A percentile compares a stretch with the other conserved stretches of the same genome.
Evolutionary conservation across 2,797 vertebrate species (phyloP).

Genomic region (Melanogrammus aeglefinus): DNA sequence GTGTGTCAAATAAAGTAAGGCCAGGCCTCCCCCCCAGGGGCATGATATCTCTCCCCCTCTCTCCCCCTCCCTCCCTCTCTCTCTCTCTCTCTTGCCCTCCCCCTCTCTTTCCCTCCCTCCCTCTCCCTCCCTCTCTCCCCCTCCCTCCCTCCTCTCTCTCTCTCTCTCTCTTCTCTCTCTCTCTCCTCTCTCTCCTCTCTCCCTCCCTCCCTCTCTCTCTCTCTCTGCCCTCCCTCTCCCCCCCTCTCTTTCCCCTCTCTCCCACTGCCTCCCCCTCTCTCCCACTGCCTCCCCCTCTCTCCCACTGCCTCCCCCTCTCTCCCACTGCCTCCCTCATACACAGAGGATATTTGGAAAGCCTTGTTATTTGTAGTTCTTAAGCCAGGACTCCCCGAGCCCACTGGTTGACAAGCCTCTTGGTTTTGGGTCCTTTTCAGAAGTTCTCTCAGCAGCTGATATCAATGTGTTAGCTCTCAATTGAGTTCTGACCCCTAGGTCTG

Average conservation of each 20-base stretch:
- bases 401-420: too few relatives aligned
- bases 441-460: too few relatives aligned
- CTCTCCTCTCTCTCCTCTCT: constrained; percentile 2
- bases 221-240: background rate
- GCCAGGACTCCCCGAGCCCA: too few relatives aligned
- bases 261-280: background rate
- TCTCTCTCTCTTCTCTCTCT: background rate
- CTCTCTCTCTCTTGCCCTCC: background rate
- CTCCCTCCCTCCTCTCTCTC: too few relatives aligned
- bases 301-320: too few relatives aligned
- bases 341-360: too few relatives aligned
- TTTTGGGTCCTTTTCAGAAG: too few relatives aligned
- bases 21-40: constrained; percentile 51
- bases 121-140: constrained; percentile 3
- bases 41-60: constrained; percentile 21
- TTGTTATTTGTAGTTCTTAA: too few relatives aligned
- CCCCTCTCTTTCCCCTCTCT: background rate
- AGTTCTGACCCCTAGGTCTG: too few relatives aligned
- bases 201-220: background rate
- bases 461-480: too few relatives aligned
- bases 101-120: background rate
- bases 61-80: background rate
- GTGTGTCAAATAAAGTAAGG: constrained; percentile 48
- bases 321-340: too few relatives aligned
- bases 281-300: too few relatives aligned